Conservation (phyloP, 1,140 invertebrate genomes). For the Sminthurides bifidus region DNA sequence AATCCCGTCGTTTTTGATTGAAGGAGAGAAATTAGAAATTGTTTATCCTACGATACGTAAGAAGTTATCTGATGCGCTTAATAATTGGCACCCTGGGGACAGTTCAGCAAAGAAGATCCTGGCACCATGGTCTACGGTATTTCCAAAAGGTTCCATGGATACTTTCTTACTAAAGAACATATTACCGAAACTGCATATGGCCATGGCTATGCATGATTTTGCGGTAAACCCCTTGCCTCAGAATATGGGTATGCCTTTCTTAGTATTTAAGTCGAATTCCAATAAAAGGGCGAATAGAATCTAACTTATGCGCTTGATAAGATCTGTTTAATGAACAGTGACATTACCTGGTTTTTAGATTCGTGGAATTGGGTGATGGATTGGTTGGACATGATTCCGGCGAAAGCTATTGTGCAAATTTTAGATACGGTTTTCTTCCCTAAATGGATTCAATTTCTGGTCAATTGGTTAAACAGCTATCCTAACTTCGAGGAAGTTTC, state of each 20-base stretch:
- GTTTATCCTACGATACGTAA: constrained; percentile 80
- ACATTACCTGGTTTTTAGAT: constrained; percentile 33
- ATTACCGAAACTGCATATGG: constrained; percentile 71
- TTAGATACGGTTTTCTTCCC: constrained; percentile 78
- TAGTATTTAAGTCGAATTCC: neutral
- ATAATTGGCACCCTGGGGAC: constrained; percentile 85
- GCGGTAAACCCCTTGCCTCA: constrained; percentile 78
- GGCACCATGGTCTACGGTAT: constrained; percentile 79
- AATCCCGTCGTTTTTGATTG: constrained; percentile 11
- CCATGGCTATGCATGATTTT: constrained; percentile 57
- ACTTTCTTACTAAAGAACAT: constrained; percentile 80
- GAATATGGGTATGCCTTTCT: constrained; percentile 46
- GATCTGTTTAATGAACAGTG: neutral
- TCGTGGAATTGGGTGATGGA: constrained; percentile 76
- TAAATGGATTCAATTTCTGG: constrained; percentile 61
- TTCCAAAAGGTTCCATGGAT: constrained; percentile 66
- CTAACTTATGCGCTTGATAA: neutral
- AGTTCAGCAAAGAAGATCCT: constrained; percentile 82
- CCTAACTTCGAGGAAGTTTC: constrained; percentile 72
- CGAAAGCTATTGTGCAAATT: constrained; percentile 54
- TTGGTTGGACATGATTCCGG: constrained; percentile 67
- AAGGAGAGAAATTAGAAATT: constrained; percentile 54
- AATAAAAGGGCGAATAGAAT: neutral
- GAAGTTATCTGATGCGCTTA: constrained; percentile 75
- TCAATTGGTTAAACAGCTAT: constrained; percentile 65